A percentile compares a stretch with the other conserved stretches of the same genome.
phyloP scores from a whole-genome alignment of 2,888 invertebrate genomes.

The Limenitis camilla region DNA sequence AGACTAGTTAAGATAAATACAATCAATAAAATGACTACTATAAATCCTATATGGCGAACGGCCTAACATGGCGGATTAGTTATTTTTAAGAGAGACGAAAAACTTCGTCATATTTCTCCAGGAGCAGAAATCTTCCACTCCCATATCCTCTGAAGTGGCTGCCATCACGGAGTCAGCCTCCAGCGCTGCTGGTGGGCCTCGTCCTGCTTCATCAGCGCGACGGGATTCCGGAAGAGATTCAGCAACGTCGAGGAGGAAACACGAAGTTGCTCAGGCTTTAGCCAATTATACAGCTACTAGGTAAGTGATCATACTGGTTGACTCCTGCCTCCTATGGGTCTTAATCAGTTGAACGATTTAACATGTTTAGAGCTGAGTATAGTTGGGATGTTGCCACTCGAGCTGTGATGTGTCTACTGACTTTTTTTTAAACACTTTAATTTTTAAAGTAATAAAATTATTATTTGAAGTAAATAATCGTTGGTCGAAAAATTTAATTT shows the following conservation, averaged over 20 bases:
- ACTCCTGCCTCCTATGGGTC: not conserved
- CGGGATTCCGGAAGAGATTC: constrained; percentile 61
- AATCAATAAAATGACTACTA: not conserved
- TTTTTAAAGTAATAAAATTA: no score
- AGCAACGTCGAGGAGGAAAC: constrained; percentile 76
- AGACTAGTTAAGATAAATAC: not conserved
- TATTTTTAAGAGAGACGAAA: no score
- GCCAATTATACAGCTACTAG: constrained; percentile 93
- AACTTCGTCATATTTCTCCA: constrained; percentile 21
- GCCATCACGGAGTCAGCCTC: constrained; percentile 46
- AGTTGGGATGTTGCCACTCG: not conserved
- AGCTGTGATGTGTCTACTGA: no score
- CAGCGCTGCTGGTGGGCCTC: constrained; percentile 16
- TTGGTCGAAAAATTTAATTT: no score
- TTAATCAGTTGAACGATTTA: not conserved
- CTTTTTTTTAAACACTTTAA: no score
- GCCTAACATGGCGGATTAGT: no score
- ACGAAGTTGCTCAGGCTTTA: constrained; percentile 95
- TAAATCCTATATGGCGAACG: no score
- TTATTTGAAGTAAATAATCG: no score
- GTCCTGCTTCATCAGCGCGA: constrained; percentile 33
- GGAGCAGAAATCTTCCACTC: constrained; percentile 61
- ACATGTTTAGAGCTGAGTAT: not conserved
- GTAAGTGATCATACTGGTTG: constrained; percentile 29
- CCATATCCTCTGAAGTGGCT: constrained; percentile 63